Conservation (phyloP, 30 jellyfish, hydroid and myxozoan species). For the Aurelia coerulea region DNA sequence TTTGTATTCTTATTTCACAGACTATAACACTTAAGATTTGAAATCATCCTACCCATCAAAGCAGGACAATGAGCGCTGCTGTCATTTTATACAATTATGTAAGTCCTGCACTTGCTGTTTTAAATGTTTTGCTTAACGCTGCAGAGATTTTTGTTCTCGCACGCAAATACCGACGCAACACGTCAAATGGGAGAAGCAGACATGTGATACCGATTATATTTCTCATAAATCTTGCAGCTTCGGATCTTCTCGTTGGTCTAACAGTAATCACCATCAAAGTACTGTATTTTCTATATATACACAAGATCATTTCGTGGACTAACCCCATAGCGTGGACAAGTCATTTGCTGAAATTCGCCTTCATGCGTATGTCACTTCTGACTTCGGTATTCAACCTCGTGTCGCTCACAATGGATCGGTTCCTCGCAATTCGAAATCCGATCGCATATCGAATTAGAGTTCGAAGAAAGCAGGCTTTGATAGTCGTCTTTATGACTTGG, state of each 20-base stretch:
- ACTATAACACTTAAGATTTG: too few relatives aligned
- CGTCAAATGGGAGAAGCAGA: neutral
- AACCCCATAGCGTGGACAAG: neutral
- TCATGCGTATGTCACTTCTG: conserved; percentile 42
- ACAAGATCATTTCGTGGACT: conserved; percentile 1
- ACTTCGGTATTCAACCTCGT: conserved; percentile 55
- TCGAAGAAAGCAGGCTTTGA: neutral
- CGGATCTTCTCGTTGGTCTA: conserved; percentile 60
- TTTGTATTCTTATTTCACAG: too few relatives aligned
- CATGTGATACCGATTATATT: conserved; percentile 27
- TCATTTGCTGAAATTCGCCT: conserved; percentile 9
- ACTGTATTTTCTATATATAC: neutral
- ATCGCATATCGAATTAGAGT: conserved; percentile 37
- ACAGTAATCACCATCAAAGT: conserved; percentile 14
- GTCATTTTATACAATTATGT: neutral
- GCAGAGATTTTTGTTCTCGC: neutral
- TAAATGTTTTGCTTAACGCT: conserved; percentile 19
- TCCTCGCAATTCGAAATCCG: conserved; percentile 44
- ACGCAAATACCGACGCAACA: conserved; percentile 1
- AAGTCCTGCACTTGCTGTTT: conserved; percentile 32
- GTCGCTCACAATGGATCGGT: conserved; percentile 58
- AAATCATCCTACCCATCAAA: too few relatives aligned
- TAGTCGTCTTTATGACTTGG: conserved; percentile 44
- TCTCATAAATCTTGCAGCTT: conserved; percentile 40
- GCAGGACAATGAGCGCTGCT: neutral